Base-by-base conservation (phyloP, 2,113 vertebrate genomes). In the Pithys albifrons region DNA sequence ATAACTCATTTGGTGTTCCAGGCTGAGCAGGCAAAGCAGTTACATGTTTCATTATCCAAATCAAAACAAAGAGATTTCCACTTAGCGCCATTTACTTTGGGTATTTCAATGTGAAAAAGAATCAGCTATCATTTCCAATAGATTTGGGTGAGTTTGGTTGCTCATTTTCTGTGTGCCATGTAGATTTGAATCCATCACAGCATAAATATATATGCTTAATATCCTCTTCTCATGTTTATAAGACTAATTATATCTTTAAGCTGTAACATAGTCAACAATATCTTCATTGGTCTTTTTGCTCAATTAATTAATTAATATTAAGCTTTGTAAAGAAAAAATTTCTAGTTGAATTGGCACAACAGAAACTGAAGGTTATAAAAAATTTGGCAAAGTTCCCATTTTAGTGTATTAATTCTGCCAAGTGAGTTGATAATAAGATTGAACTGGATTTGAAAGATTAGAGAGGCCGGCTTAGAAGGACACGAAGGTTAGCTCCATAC, bases 371-470 rank as follows among this genome's bases (percentile, higher is more conserved):
- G 12, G 7, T 19, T 66, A 67, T 49, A 79, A 46, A 84, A 89
- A 76, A 27, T 19, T 59, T 84, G 90, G 59, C 18, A 65, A 83
- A 78, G 35, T 41, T 12, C 22, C 78, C 7, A 19, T 88, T 86
- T 90, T n/a, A 48, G 23, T 70, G n/a, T 31, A 66, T 79, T 95
- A 94, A 80, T 88, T 83, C 93, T 95, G 33, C 72, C 85, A 93
- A 94, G 65, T 55, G 59, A 78, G 78, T 61, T 92, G 59, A 48
- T 96, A 92, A 94, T 91, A 84, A 88, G 90, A 96, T 96, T 88
- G 46, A 83, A 91, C 48, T 57, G 82, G 88, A 95, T 96, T 97
- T 93, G 59, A 83, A 91, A 71, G 78, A 90, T 95, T 85, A 96
- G 35, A 67, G 69, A 72, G 67, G 31, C 58, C 95, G 70, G 58